These are phyloP conservation scores for Hemicordylus capensis DNA, from an alignment of 2,113 vertebrate species.

Conservation along the genomic window DNA sequence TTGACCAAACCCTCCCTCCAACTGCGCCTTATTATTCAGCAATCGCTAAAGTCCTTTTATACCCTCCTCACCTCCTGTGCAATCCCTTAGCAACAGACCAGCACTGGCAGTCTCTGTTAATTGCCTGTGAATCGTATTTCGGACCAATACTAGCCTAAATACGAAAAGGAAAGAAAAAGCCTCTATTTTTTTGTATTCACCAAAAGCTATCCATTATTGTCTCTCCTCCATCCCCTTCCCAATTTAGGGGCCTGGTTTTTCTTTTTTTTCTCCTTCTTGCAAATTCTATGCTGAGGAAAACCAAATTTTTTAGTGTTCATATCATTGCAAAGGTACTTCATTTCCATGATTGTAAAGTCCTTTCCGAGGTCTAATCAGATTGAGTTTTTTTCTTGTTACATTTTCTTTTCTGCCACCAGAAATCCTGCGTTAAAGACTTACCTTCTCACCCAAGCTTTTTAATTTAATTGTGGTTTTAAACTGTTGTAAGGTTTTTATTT, in stretches of 20 bases:
- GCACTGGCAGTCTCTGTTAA: constrained; percentile 60
- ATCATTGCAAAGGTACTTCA: not conserved
- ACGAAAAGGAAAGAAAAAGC: constrained; percentile 45
- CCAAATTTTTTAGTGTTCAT: no score
- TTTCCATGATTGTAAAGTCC: not conserved
- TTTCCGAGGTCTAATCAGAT: no score
- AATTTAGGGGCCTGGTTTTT: not conserved
- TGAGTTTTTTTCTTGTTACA: no score
- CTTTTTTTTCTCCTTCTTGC: constrained; percentile 22
- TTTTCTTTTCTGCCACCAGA: no score
- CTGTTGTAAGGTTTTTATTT: no score
- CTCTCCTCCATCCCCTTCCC: constrained; percentile 11
- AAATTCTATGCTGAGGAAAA: not conserved
- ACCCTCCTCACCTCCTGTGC: constrained; percentile 28
- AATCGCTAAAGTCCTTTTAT: constrained; percentile 59
- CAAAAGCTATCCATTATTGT: constrained; percentile 31
- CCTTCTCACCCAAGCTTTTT: no score
- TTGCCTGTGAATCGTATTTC: constrained; percentile 63
- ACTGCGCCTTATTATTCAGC: constrained; percentile 15
- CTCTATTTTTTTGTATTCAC: constrained; percentile 32
- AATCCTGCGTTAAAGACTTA: no score
- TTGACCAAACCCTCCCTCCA: not conserved
- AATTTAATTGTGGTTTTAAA: no score
- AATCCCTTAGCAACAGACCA: constrained; percentile 71
- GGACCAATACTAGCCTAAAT: constrained; percentile 58